phyloP scores from a whole-genome alignment of 1,140 invertebrate genomes.

The Zaprionus capensis region DNA sequence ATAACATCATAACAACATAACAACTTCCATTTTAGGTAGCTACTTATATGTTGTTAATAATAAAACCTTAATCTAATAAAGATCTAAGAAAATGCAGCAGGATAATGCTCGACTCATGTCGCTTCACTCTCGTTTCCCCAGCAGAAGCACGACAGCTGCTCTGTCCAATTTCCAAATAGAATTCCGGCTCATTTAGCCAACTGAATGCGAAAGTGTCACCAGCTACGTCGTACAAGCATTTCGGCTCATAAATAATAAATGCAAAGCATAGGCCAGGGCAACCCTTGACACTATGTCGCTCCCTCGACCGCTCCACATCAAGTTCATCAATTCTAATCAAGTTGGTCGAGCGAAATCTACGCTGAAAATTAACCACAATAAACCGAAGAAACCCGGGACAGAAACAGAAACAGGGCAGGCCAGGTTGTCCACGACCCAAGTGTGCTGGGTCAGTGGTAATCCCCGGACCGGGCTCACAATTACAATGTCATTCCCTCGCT shows the following conservation, averaged over 20 bases:
- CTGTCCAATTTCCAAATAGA: constrained; percentile 1
- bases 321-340: constrained; percentile 82
- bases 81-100: neutral
- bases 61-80: neutral
- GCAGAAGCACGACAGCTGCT: neutral
- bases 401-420: neutral
- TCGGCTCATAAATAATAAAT: constrained; percentile 64
- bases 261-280: constrained; percentile 15
- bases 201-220: constrained; percentile 12
- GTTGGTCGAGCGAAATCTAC: constrained; percentile 59
- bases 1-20: no score
- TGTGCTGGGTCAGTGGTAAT: constrained; percentile 27
- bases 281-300: constrained; percentile 49
- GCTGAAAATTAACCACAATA: constrained; percentile 74
- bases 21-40: neutral
- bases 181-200: constrained; percentile 30
- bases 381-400: constrained; percentile 38
- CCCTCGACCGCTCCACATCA: constrained; percentile 26
- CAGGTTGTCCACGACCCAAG: constrained; percentile 22
- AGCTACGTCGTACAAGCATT: neutral
- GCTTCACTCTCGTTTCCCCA: neutral
- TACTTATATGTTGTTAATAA: neutral
- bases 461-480: constrained; percentile 47
- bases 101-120: neutral
- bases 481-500: constrained; percentile 38